Percentiles rank a stretch among this genome's conserved stretches.
These are phyloP conservation scores for Mylabris phalerata DNA, from an alignment of 1,140 invertebrate species.

Conservation along the genomic window DNA sequence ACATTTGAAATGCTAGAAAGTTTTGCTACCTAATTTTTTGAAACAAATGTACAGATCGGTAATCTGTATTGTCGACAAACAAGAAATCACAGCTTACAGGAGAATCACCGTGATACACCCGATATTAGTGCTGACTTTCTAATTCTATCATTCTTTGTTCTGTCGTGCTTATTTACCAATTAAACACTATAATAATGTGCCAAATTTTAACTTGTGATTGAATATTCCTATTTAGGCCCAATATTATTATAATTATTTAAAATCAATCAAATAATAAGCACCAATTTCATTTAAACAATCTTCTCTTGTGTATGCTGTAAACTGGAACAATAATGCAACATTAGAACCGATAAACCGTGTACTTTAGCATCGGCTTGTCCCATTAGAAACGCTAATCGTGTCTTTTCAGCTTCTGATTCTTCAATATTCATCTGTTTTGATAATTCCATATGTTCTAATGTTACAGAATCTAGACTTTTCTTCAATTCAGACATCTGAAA, in stretches of 20 bases:
- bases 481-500: slow-evolving; percentile 67
- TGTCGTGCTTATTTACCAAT: too few relatives aligned
- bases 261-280: background rate
- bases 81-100: too few relatives aligned
- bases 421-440: slow-evolving; percentile 41
- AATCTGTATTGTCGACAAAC: too few relatives aligned
- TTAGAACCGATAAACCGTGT: slow-evolving; percentile 71
- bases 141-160: too few relatives aligned
- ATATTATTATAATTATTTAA: background rate
- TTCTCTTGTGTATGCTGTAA: slow-evolving; percentile 51
- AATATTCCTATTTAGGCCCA: too few relatives aligned
- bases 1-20: too few relatives aligned
- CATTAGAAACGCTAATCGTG: slow-evolving; percentile 48
- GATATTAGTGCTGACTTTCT: too few relatives aligned
- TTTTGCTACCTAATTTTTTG: too few relatives aligned
- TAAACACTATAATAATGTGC: too few relatives aligned
- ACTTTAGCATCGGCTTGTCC: slow-evolving; percentile 65
- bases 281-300: slow-evolving; percentile 27
- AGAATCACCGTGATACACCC: too few relatives aligned
- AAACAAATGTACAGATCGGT: too few relatives aligned
- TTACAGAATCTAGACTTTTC: slow-evolving; percentile 59
- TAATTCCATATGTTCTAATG: slow-evolving; percentile 47
- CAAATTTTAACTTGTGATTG: too few relatives aligned
- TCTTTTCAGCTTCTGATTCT: slow-evolving; percentile 49
- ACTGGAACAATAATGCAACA: slow-evolving; percentile 80